Evolutionary conservation across 2,113 vertebrate species (phyloP).

Genomic region (Phrynosoma blainvillii): DNA sequence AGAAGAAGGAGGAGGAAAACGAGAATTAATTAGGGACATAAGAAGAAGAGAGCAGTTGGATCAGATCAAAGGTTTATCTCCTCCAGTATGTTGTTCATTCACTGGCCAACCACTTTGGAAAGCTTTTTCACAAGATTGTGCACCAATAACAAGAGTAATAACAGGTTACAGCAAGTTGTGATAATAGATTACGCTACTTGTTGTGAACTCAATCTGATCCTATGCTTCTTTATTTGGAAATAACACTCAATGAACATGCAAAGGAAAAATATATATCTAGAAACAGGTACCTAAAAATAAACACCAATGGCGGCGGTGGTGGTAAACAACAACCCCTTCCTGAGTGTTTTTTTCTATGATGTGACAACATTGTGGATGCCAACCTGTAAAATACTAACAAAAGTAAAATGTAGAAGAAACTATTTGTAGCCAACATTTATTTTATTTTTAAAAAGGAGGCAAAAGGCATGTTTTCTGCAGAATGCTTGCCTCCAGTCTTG

Average conservation of each 20-base stretch:
- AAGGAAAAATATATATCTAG: neutral
- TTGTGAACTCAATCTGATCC: neutral
- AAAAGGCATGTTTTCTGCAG: conserved; percentile 22
- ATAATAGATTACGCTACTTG: neutral
- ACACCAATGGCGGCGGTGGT: neutral
- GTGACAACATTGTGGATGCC: conserved; percentile 1
- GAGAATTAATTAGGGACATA: no score
- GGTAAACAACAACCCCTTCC: no score
- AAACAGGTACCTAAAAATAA: neutral
- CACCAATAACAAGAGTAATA: neutral
- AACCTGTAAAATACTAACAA: neutral
- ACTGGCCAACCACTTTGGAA: no score
- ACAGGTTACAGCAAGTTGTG: no score
- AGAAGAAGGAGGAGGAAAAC: no score
- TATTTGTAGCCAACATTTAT: conserved; percentile 33
- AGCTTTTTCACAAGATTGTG: neutral
- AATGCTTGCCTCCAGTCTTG: conserved; percentile 16
- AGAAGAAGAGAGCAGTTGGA: no score
- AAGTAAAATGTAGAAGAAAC: conserved; percentile 46
- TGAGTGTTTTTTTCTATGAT: conserved; percentile 37
- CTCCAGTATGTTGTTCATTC: no score
- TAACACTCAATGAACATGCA: neutral
- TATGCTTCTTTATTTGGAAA: neutral
- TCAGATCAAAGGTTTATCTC: no score
- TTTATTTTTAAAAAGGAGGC: neutral